Evolutionary conservation across 2,113 vertebrate species (phyloP), one percentile per base, ranked within the genome.

Genomic region (Apaloderma vittatum): DNA sequence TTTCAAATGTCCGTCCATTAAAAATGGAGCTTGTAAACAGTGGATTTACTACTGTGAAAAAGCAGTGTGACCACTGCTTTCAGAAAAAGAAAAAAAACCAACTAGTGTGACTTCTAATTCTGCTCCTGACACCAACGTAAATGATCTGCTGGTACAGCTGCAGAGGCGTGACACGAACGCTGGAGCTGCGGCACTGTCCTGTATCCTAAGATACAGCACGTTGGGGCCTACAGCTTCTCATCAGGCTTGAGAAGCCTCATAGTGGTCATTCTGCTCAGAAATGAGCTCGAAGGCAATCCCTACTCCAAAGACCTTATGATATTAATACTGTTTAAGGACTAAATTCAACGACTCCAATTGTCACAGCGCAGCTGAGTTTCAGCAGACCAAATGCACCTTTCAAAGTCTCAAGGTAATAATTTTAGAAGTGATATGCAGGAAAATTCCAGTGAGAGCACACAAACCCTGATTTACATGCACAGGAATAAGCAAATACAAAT

Each of bases 391-490:
- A 73, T 52, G 21, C 32, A 71, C 66, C 49, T 94, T 40, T 94
- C 45, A 55, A 81, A 94, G 52, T 51, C 37, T 81, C 76, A 94
- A 52, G 37, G 63, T 87, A 78, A 95, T 29, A 32, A 66, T 90
- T 90, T 73, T 16, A 73, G 73, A 86, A 93, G 85, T 73, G 89
- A 77, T 66, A 88, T 45, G 85, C 52, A 73, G 66, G 92, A 87
- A 96, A 95, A 97, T 74, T 86, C 95, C 93, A 96, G 92, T 93
- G 83, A 86, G 27, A 75, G 90, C 82, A 91, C 94, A 95, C 34
- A 96, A 95, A 86, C 36, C 26, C 73, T 75, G 77, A 92, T 61
- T 67, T 78, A 90, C 4, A 1, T 63, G 83, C 37, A 86, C 2
- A 17, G 57, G 32, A 74, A 94, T 34, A 93, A 78, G 37, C 61